Conservation (phyloP, 2,888 invertebrate genomes). For the Steromphala cineraria region DNA sequence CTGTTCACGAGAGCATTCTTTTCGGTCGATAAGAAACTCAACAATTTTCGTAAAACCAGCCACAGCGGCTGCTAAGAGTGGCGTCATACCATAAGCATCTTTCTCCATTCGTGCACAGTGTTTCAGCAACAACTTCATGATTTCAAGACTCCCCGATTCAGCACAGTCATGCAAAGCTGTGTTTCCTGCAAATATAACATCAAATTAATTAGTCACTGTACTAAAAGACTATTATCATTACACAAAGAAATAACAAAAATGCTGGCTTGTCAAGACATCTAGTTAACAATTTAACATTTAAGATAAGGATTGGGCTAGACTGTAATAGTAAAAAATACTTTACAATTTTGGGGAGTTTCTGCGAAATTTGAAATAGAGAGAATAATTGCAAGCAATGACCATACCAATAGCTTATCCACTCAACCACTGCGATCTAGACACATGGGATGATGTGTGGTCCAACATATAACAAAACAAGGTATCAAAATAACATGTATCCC, state of each 20-base stretch:
- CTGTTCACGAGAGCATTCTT: slow-evolving; percentile 80
- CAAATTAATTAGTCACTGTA: slow-evolving; percentile 64
- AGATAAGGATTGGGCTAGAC: no score
- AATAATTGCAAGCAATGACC: no score
- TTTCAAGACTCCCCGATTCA: slow-evolving; percentile 94
- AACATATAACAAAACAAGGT: no score
- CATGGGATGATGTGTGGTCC: no score
- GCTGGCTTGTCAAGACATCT: not conserved
- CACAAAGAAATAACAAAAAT: not conserved
- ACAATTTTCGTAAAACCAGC: slow-evolving; percentile 95
- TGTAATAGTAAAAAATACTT: no score
- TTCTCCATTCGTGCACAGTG: slow-evolving; percentile 94
- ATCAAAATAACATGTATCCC: no score
- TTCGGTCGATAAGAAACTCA: slow-evolving; percentile 85
- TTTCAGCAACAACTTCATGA: slow-evolving; percentile 90
- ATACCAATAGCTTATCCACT: no score
- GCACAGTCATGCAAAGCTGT: slow-evolving; percentile 99
- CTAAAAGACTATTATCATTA: not conserved
- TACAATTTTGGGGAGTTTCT: not conserved
- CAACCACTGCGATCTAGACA: no score
- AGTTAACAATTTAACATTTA: no score
- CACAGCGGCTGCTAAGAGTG: slow-evolving; percentile 90
- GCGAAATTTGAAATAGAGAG: not conserved
- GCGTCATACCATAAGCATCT: slow-evolving; percentile 97
- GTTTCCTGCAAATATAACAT: slow-evolving; percentile 78